Conservation (phyloP, 2,888 invertebrate genomes). For the Spodoptera exigua region DNA sequence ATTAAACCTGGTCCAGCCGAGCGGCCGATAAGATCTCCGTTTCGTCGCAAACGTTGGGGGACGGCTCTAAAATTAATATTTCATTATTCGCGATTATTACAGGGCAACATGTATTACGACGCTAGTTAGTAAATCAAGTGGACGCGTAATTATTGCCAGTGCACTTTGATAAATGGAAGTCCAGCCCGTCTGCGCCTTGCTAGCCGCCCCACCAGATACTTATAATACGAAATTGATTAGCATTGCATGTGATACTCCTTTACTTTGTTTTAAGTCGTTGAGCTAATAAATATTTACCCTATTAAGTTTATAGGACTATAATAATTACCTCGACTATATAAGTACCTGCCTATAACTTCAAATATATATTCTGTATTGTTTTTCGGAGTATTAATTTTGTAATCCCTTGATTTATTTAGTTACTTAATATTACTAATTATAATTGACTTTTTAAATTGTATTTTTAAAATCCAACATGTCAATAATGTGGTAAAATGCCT, state of each 20-base stretch:
- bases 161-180: constrained; percentile 51
- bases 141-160: constrained; percentile 59
- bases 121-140: constrained; percentile 65
- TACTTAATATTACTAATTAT: constrained; percentile 9
- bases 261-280: constrained; percentile 27
- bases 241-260: constrained; percentile 32
- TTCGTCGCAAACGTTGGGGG: constrained; percentile 39
- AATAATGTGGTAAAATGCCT: too few relatives aligned
- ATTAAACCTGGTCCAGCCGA: constrained; percentile 43
- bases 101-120: constrained; percentile 51
- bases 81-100: constrained; percentile 58
- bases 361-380: too few relatives aligned
- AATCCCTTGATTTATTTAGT: too few relatives aligned
- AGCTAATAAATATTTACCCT: constrained; percentile 27
- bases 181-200: constrained; percentile 33
- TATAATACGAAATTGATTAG: constrained; percentile 39
- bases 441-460: constrained; percentile 13
- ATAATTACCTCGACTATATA: constrained; percentile 1
- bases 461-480: too few relatives aligned
- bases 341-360: not conserved
- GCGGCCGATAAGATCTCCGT: constrained; percentile 52
- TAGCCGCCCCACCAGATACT: constrained; percentile 18
- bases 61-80: constrained; percentile 55
- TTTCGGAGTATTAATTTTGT: too few relatives aligned
- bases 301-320: constrained; percentile 8